Percentiles rank a stretch among this genome's conserved stretches.
Conservation (phyloP, 2,113 vertebrate genomes). For the Dicerorhinus sumatrensis region DNA sequence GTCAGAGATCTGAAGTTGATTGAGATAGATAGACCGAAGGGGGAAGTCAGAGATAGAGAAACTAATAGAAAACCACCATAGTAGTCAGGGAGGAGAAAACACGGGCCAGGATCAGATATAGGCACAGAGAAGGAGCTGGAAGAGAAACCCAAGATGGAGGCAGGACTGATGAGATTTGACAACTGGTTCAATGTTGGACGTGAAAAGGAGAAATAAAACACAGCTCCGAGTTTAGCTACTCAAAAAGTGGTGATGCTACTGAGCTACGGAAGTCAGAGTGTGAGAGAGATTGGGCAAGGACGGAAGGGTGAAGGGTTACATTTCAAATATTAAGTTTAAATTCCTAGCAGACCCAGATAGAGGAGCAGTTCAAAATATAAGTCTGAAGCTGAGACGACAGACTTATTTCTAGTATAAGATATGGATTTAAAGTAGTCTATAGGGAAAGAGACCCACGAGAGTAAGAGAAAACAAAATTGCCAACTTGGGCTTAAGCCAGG, state of each 20-base stretch:
- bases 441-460: not conserved
- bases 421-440: not conserved
- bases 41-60: no score
- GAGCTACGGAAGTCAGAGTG: not conserved
- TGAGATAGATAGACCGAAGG: not conserved
- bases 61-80: not conserved
- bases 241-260: not conserved
- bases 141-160: not conserved
- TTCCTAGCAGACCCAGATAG: not conserved
- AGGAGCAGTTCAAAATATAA: not conserved
- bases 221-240: not conserved
- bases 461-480: not conserved
- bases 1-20: not conserved
- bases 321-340: not conserved
- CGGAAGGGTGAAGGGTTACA: rapidly evolving
- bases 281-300: not conserved
- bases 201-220: not conserved
- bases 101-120: not conserved
- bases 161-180: not conserved
- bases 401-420: not conserved
- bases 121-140: not conserved
- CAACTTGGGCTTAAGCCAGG: not conserved
- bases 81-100: not conserved
- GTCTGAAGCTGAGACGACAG: not conserved
- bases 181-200: not conserved